Evolutionary conservation across 2,888 invertebrate genomes (phyloP), one percentile per base, ranked within the genome.

Genomic region (Cataglyphis albicans): DNA sequence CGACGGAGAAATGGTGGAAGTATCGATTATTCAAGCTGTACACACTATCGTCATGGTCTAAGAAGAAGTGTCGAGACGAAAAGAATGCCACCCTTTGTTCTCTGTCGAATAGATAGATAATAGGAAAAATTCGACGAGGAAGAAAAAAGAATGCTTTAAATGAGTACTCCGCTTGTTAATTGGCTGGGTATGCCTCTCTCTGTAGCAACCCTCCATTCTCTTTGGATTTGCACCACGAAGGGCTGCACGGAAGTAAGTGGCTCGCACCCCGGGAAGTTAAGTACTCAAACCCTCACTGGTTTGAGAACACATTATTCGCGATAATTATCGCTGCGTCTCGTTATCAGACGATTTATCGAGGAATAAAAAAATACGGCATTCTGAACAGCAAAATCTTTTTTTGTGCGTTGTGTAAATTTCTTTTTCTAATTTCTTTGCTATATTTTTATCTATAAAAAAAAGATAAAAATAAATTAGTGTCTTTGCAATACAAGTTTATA

Each of bases 11-110:
- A 59, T 70, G 72, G 70, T 70, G 78, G 25, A 80, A 70, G 72
- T 80, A 80, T 80, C 78, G 78, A 80, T 80, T 80, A 80, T 80
- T 80, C 59, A 80, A 80, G 73, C 78, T 80, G 73, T 80, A 52
- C n/a, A 52, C n/a, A 80, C 59, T 80, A 80, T 80, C 72, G 59
- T 5, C 35, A 32, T 67, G 12, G 25, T 21, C 21, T 68, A 78
- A 68, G 68, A 78, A 78, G 57, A 78, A 78, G 78, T 41, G 18
- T 7, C 25, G 44, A 32, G 44, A 76, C n/a, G n/a, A 76, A 80
- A 21, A 80, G n/a, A 59, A 70, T 12, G 21, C 21, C 41, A 12
- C 41, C 21, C 18, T 12, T 32, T 6, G 48, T 21, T 12, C 18
- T 12, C 6, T 59, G n/a, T 25, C 65, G n/a, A 55, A 38, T n/a